Percentiles rank a stretch among this genome's conserved stretches.
Evolutionary conservation across 2,113 vertebrate genomes (phyloP).

Genomic region (Crotalus tigris): DNA sequence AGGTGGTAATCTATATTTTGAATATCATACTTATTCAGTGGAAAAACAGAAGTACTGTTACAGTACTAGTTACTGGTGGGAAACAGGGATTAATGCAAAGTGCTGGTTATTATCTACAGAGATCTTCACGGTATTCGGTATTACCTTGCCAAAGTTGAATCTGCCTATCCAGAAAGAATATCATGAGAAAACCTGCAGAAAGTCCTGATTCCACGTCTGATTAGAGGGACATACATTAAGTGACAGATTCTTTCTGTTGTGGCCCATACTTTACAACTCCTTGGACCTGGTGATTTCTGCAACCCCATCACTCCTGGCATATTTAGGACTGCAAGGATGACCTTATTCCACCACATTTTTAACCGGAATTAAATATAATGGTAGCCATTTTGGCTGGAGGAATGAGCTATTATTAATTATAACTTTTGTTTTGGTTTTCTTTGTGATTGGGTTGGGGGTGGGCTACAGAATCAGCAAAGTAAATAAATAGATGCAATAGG

Average conservation of each 20-base stretch:
- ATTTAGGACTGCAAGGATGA: background rate
- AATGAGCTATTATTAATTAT: background rate
- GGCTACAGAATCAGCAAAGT: background rate
- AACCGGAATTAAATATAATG: background rate
- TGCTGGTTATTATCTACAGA: background rate
- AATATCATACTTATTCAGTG: background rate
- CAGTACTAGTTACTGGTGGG: background rate
- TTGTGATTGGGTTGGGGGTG: background rate
- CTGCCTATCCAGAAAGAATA: background rate
- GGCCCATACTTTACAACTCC: background rate
- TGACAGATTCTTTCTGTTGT: background rate
- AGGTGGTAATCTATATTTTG: background rate
- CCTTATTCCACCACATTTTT: background rate
- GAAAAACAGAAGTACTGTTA: background rate
- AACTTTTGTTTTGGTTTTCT: background rate
- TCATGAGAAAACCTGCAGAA: background rate
- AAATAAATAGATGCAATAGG: background rate
- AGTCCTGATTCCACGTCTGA: background rate
- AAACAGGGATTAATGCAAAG: background rate
- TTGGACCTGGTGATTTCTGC: background rate
- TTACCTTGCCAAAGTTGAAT: background rate
- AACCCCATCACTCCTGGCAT: background rate
- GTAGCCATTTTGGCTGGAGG: background rate
- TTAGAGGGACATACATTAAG: background rate
- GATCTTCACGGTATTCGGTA: background rate